Conservation (phyloP, 2,113 vertebrate species). For the Scomber colias region DNA sequence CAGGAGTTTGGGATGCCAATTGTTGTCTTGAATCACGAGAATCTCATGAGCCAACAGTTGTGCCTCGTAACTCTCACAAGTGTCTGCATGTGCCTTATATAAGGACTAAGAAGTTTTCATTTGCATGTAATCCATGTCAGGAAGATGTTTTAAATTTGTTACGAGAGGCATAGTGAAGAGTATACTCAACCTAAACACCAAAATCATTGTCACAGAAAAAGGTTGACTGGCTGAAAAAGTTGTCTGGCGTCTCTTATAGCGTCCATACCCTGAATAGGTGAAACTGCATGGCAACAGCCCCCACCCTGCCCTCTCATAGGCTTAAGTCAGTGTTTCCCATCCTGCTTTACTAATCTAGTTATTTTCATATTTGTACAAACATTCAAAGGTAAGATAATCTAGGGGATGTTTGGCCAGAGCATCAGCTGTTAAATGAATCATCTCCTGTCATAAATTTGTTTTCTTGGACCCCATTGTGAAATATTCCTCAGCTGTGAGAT, state of each 20-base stretch:
- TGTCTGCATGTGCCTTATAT: slow-evolving; percentile 17
- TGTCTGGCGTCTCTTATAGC: background rate
- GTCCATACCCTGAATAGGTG: slow-evolving; percentile 26
- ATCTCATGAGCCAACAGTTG: slow-evolving; percentile 7
- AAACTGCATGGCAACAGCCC: slow-evolving; percentile 62
- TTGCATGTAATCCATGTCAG: slow-evolving; percentile 21
- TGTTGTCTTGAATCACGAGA: slow-evolving; percentile 15
- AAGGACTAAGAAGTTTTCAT: background rate
- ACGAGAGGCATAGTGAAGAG: background rate
- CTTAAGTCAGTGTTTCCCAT: slow-evolving; percentile 15
- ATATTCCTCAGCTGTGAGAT: slow-evolving; percentile 41
- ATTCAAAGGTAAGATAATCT: slow-evolving; percentile 27
- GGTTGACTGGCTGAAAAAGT: background rate
- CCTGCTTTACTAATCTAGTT: slow-evolving; percentile 28
- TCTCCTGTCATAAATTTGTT: background rate
- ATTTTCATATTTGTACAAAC: slow-evolving; percentile 38
- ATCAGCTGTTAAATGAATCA: slow-evolving; percentile 47
- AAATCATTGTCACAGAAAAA: background rate
- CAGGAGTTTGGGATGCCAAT: background rate
- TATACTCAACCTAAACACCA: background rate
- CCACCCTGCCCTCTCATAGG: slow-evolving; percentile 31
- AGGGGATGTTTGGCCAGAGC: slow-evolving; percentile 22
- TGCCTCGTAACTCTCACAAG: slow-evolving; percentile 16
- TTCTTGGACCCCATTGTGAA: slow-evolving; percentile 29
- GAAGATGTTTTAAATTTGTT: background rate